Base-by-base conservation (phyloP, 1,140 invertebrate species). In the Lordiphosa clarofinis region DNA sequence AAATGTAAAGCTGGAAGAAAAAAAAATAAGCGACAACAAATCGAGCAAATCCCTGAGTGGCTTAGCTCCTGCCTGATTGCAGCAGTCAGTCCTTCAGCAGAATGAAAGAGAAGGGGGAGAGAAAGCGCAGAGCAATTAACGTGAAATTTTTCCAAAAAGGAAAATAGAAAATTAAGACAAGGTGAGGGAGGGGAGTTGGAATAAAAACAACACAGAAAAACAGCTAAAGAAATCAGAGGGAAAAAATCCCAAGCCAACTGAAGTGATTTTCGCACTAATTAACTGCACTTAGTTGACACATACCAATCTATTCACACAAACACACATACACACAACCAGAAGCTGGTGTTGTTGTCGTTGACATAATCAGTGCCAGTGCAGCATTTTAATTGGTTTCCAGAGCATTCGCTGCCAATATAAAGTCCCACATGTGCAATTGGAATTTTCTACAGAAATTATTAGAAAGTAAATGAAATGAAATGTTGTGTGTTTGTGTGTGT, bases 211-310 rank as follows among this genome's bases (percentile, higher is more conserved):
- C 63, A 31, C 28, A 0, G 52, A 67, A 59, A 62, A 71, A 66
- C 63, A 67, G 53, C 63, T 69, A 65, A 66, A 71, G 68, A 71
- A 71, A 71, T 62, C 68, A 65, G 56, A 55, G 67, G 57, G 46
- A 68, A 56, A 84, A 78, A 60, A 63, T 82, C 78, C 78, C 78
- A 58, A 70, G 78, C 73, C 78, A 84, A 84, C 78, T 84, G 68
- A 78, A 84, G 78, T 84, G 78, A 84, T 84, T 84, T 84, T 84
- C 78, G 78, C 78, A 84, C 78, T 84, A 84, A 84, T 84, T 84
- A 84, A 84, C 78, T 84, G 79, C 78, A 78, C 78, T 84, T 84
- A 84, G 73, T 84, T 84, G 78, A 84, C 78, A 84, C 78, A 84
- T 84, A 84, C 73, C 78, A 84, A 84, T 82, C 78, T 82, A 75